Base-by-base conservation (phyloP, 2,113 vertebrate species). In the Terrapene triunguis region DNA sequence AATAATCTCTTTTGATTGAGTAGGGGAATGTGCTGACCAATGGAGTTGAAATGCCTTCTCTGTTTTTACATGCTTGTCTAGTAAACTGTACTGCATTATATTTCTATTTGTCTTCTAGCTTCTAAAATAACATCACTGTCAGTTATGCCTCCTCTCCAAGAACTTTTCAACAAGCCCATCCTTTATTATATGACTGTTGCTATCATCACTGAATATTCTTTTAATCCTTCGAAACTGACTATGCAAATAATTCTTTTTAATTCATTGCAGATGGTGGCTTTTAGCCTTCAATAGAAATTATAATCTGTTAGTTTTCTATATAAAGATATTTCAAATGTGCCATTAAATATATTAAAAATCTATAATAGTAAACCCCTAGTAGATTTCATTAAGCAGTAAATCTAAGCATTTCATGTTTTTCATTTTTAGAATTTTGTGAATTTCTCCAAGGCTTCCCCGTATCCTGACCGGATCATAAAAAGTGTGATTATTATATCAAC, bases 291-390 rank as follows among this genome's bases (percentile, higher is more conserved):
- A 69, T 50, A 81, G 83, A 91, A 87, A 55, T 48, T 91, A 29
- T 38, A 90, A n/a, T 53, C 79, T 81, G 51, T 59, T 50, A 87
- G n/a, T 42, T 35, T 55, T 91, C 53, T 91, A 42, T 81, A 93
- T 89, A 91, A 92, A 88, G 3, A 55, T 44, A 42, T 10, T 47
- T 94, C 38, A 2, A 51, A 65, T 83, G 54, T 35, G 50, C 54
- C 51, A 81, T 83, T 76, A 24, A 44, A 50, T 92, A 8, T 5
- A 87, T 76, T 81, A 83, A 87, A 65, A 47, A 84, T 7, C 9
- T 3, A 1, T 80, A 81, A 89, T 16, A 80, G 85, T 80, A 89
- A 84, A 90, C n/a, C 25, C 53, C 2, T 80, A 42, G 80, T 76
- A 76, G 1, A 65, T 19, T 74, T 32, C 11, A 76, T 6, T 72